Conservation (phyloP, 1,140 invertebrate species). For the Pristionchus pacificus region DNA sequence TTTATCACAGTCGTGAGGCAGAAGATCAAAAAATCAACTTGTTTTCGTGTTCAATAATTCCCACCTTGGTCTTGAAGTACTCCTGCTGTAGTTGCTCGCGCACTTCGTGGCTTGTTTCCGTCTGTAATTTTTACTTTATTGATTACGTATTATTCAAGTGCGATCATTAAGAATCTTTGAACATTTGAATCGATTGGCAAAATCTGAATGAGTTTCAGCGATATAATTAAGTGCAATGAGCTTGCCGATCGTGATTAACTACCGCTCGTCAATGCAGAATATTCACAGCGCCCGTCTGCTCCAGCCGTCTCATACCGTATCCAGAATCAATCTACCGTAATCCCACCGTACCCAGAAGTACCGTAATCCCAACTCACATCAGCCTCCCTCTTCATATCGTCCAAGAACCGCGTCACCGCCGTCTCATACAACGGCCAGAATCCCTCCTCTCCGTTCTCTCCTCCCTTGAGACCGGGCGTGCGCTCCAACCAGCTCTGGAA, state of each 20-base stretch:
- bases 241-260: too few species aligned
- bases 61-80: constrained; percentile 70
- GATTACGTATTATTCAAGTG: not conserved
- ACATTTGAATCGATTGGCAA: too few species aligned
- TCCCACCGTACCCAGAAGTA: not conserved
- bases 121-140: constrained; percentile 2
- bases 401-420: constrained; percentile 41
- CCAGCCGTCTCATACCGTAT: too few species aligned
- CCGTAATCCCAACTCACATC: constrained; percentile 10
- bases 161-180: too few species aligned
- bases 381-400: constrained; percentile 42
- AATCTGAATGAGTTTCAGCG: too few species aligned
- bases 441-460: constrained; percentile 76
- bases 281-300: too few species aligned
- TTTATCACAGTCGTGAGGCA: too few species aligned
- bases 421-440: constrained; percentile 85
- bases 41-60: constrained; percentile 16
- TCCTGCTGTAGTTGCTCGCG: constrained; percentile 68
- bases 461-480: constrained; percentile 71
- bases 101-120: constrained; percentile 59
- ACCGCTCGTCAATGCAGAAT: too few species aligned
- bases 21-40: too few species aligned
- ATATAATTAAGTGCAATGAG: too few species aligned
- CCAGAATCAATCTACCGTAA: too few species aligned
- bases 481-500: constrained; percentile 78